Evolutionary conservation across 2,888 invertebrate genomes (phyloP).

Genomic region (Drosophila affinis): DNA sequence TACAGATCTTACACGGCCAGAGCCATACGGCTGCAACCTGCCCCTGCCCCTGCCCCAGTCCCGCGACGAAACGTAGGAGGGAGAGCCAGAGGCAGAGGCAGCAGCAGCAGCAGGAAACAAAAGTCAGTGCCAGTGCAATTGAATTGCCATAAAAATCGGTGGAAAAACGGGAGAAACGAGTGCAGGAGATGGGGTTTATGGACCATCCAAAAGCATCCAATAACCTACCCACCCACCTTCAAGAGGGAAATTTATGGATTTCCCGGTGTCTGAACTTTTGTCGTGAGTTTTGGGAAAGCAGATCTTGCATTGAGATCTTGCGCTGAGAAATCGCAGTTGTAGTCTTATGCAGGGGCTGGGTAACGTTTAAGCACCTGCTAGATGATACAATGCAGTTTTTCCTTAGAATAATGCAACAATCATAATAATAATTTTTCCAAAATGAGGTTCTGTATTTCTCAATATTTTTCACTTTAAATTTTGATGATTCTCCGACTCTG

Average conservation of each 20-base stretch:
- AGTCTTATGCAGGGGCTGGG: constrained; percentile 42
- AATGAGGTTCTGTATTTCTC: constrained; percentile 12
- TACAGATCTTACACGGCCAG: constrained; percentile 59
- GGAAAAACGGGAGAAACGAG: constrained; percentile 14
- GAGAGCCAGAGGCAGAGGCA: constrained; percentile 23
- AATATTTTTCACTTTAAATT: constrained; percentile 19
- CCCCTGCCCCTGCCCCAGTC: constrained; percentile 1
- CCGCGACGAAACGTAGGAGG: constrained; percentile 1
- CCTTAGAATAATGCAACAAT: constrained; percentile 30
- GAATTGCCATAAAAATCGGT: constrained; percentile 69
- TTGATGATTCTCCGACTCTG: constrained; percentile 1
- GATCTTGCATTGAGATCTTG: background rate
- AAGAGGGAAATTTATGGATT: constrained; percentile 63
- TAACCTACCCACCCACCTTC: constrained; percentile 14
- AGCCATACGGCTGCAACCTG: constrained; percentile 76
- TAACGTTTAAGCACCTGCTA: constrained; percentile 62
- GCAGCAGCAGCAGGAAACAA: constrained; percentile 67
- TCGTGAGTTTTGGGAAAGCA: constrained; percentile 39
- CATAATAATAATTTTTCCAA: constrained; percentile 21
- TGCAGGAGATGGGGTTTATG: background rate
- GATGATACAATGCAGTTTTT: constrained; percentile 57
- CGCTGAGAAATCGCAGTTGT: constrained; percentile 14
- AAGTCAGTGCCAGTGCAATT: constrained; percentile 68
- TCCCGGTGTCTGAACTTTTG: constrained; percentile 31
- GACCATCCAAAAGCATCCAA: background rate